These are phyloP conservation scores for Rhagium mordax DNA, from an alignment of 2,888 invertebrate genomes.

Conservation along the genomic window DNA sequence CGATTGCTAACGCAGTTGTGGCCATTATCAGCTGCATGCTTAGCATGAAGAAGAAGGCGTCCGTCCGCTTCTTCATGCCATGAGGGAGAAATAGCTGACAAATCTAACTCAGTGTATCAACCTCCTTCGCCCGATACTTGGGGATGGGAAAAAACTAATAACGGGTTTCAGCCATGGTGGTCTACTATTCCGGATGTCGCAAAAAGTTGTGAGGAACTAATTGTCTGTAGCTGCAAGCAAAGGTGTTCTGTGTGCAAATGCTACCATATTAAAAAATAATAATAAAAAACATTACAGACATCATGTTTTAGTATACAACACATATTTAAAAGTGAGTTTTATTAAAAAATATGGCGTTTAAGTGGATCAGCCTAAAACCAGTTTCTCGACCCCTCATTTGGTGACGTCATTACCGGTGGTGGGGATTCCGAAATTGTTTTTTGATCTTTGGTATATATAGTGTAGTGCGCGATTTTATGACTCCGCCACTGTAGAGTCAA, in stretches of 20 bases:
- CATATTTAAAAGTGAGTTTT: not conserved
- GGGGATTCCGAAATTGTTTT: too few relatives aligned
- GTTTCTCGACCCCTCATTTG: not conserved
- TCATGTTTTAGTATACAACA: not conserved
- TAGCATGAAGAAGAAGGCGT: not conserved
- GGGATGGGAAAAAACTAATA: not conserved
- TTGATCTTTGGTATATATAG: too few relatives aligned
- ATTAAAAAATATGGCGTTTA: not conserved
- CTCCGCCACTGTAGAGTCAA: too few relatives aligned
- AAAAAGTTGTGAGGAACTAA: conserved; percentile 20
- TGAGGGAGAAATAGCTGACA: not conserved
- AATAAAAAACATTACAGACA: too few relatives aligned
- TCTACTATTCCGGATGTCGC: conserved; percentile 18
- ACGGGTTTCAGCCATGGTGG: conserved; percentile 23
- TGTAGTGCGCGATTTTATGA: too few relatives aligned
- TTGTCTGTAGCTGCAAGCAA: conserved; percentile 14
- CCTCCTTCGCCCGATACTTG: not conserved
- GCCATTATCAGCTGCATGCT: not conserved
- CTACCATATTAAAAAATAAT: too few relatives aligned
- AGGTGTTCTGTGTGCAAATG: conserved; percentile 15
- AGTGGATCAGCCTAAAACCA: not conserved
- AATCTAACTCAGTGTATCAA: not conserved
- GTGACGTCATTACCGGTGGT: not conserved
- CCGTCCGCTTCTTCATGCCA: not conserved
- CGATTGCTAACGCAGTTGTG: not conserved